phyloP scores from a whole-genome alignment of 2,888 invertebrate genomes.

The Chymomyza procnemis region DNA sequence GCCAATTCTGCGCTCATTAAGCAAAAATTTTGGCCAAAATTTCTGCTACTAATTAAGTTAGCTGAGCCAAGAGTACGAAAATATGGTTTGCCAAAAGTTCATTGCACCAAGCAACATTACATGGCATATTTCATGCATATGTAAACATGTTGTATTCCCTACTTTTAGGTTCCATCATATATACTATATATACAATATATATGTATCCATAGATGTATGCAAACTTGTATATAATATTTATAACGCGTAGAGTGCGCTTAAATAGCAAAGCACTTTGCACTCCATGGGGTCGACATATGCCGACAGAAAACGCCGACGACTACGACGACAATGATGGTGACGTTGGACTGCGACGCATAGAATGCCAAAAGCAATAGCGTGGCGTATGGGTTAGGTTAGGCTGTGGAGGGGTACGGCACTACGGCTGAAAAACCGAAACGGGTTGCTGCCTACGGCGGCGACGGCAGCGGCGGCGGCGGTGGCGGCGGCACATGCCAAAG shows the following conservation, averaged over 20 bases:
- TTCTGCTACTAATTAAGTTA: neutral
- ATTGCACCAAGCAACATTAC: neutral
- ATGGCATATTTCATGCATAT: neutral
- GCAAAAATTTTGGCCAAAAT: neutral
- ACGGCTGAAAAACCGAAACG: too few species aligned
- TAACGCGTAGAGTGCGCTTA: slow-evolving; percentile 27
- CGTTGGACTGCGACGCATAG: neutral
- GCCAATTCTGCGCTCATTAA: too few species aligned
- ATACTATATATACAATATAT: too few species aligned
- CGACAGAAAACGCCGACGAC: neutral
- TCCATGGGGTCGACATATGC: slow-evolving; percentile 23
- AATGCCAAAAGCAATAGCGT: neutral
- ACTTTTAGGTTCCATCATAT: neutral
- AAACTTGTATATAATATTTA: neutral
- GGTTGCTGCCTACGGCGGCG: too few species aligned
- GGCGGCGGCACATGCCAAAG: slow-evolving; percentile 62
- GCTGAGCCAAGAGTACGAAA: neutral
- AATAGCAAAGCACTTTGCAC: slow-evolving; percentile 12
- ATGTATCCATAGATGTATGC: neutral
- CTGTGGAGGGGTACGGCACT: too few species aligned
- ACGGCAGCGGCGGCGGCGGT: slow-evolving; percentile 42
- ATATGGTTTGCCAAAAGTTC: neutral
- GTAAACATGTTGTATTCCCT: neutral
- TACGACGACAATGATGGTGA: neutral
- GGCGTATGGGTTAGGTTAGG: too few species aligned